These are phyloP conservation scores for Lasioglossum marginatum DNA, from an alignment of 2,888 invertebrate genomes.

Conservation along the genomic window DNA sequence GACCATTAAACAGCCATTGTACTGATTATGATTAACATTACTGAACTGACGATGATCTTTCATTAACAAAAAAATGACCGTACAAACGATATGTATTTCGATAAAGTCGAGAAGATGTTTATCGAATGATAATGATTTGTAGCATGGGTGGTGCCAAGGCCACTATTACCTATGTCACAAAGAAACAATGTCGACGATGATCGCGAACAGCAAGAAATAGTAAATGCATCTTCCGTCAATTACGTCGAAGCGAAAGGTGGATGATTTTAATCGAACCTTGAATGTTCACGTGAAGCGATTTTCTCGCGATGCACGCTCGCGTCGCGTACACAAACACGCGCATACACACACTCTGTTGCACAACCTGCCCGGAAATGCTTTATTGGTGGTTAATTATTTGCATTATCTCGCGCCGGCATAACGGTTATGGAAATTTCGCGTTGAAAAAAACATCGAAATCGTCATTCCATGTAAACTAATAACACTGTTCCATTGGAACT, in stretches of 20 bases:
- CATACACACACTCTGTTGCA: slow-evolving; percentile 49
- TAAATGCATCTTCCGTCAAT: slow-evolving; percentile 52
- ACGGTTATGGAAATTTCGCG: slow-evolving; percentile 60
- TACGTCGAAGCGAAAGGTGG: slow-evolving; percentile 66
- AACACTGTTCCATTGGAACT: neutral
- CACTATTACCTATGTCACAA: slow-evolving; percentile 14
- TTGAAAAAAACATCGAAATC: slow-evolving; percentile 53
- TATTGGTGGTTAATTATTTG: slow-evolving; percentile 68
- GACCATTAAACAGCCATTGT: neutral
- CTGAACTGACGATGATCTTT: neutral
- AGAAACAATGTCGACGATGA: neutral
- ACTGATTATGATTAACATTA: neutral
- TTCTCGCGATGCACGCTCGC: slow-evolving; percentile 51
- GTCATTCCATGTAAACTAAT: slow-evolving; percentile 29
- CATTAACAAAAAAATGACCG: neutral
- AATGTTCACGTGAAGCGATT: slow-evolving; percentile 54
- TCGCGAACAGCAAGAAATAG: slow-evolving; percentile 26
- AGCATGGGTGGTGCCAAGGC: slow-evolving; percentile 18
- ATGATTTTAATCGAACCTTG: slow-evolving; percentile 65
- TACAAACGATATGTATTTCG: neutral
- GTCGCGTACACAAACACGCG: slow-evolving; percentile 26
- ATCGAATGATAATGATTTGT: slow-evolving; percentile 14
- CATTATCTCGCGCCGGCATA: slow-evolving; percentile 59
- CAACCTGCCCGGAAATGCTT: slow-evolving; percentile 68
- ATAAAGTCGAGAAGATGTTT: neutral